Percentiles rank a stretch among this genome's conserved stretches.
These are phyloP conservation scores for Melanotaenia nigrans DNA, from an alignment of 2,797 vertebrate genomes.

Conservation along the genomic window DNA sequence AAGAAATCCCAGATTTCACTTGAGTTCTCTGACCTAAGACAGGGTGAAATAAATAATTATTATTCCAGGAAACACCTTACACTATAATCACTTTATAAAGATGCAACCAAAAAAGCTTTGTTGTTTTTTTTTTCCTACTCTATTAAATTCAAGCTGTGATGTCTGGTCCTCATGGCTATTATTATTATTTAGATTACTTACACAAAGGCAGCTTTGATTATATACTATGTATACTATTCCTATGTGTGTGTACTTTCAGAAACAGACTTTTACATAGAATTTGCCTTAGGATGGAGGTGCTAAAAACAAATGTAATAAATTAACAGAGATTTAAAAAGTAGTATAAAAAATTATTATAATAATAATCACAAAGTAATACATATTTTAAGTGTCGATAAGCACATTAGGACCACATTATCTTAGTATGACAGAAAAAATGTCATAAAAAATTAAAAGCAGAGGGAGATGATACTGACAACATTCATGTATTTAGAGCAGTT, in stretches of 20 bases:
- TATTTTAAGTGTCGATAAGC: no score
- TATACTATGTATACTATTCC: not conserved
- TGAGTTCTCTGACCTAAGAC: constrained; percentile 75
- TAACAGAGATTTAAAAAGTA: no score
- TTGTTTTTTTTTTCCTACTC: not conserved
- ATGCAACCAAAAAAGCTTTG: not conserved
- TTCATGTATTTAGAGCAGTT: no score
- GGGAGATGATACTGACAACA: not conserved
- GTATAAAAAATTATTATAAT: no score
- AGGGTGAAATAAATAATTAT: constrained; percentile 6
- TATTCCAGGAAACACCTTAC: constrained; percentile 15
- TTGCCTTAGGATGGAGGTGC: no score
- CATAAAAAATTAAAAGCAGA: not conserved
- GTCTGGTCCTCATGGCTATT: not conserved
- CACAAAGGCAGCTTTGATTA: no score
- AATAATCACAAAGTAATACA: no score
- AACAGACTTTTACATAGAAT: no score
- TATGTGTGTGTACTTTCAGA: no score
- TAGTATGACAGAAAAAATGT: no score
- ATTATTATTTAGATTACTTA: not conserved
- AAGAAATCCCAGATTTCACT: constrained; percentile 88
- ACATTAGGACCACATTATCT: no score
- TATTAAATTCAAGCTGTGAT: not conserved
- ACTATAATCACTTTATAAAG: not conserved
- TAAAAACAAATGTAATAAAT: no score